Evolutionary conservation across 2,888 invertebrate genomes (phyloP), one percentile per base, ranked within the genome.

Genomic region (Morpho deidamia): DNA sequence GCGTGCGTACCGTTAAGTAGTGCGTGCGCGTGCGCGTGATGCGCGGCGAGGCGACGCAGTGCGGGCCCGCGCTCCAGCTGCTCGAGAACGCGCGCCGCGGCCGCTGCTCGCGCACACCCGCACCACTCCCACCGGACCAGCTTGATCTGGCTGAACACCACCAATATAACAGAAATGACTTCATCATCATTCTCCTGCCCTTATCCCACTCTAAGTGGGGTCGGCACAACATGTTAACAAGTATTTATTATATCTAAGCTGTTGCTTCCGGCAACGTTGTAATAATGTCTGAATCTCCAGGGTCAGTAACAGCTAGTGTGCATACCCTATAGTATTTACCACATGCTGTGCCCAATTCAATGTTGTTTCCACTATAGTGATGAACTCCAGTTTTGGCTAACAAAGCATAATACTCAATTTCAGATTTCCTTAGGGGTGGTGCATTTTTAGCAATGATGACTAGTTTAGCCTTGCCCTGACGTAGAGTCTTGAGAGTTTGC

Each of bases 341-440:
- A 76, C 99, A 99, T 14, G 99, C 99, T 55, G 99, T 99, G 67
- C 99, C 99, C 70, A 99, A 91, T 88, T 99, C 99, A 73, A 99
- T 99, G 88, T 99, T 99, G 91, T 98, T 99, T 51, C 99, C 99
- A 64, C 96, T 96, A 92, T 99, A 99, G 83, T 99, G 99, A 83
- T 99, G 99, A 47, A 99, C 99, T 65, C 99, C 99, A 56, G 99
- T 99, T 89, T 99, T 99, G 42, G 99, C 98, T 89, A 99, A 92
- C 95, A 99, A 98, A 55, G 99, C 99, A 78, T 99, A 99, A 88
- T 99, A 99, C 83, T 99, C 99, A 81, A 99, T 99, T 91, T 99
- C 99, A 1, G 98, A 98, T 91, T 98, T 98, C 98, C 97, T 97
- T 87, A 99, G 92, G 44, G 99, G 97, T 65, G 99, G 99, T 32